Evolutionary conservation across 2,797 vertebrate genomes (phyloP).

Genomic region (Erpetoichthys calabaricus): DNA sequence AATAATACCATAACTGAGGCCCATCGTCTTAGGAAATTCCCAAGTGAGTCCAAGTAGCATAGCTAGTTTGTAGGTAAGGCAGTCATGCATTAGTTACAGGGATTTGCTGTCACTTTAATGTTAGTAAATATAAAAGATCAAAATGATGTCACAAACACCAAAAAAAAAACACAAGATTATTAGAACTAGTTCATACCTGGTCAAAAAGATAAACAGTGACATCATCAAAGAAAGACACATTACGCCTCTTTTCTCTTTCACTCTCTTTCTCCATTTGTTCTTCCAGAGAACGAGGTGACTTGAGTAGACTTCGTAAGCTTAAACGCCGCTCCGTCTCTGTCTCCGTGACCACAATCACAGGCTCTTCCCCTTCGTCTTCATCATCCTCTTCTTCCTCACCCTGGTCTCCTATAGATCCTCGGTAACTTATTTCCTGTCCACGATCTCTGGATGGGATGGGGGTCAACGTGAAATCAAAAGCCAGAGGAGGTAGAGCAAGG

Average conservation of each 20-base stretch:
- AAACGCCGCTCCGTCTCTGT: conserved; percentile 71
- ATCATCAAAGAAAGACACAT: conserved; percentile 91
- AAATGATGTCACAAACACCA: too few relatives aligned
- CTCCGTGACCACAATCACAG: conserved; percentile 76
- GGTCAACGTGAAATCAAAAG: conserved; percentile 63
- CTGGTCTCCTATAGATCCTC: conserved; percentile 50
- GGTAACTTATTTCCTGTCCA: conserved; percentile 64
- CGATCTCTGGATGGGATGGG: conserved; percentile 56
- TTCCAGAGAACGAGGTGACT: conserved; percentile 63
- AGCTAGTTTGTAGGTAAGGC: too few relatives aligned
- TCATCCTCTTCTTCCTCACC: conserved; percentile 53
- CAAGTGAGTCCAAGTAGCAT: too few relatives aligned
- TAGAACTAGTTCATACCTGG: conserved; percentile 51
- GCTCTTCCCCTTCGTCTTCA: conserved; percentile 53
- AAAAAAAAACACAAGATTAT: too few relatives aligned
- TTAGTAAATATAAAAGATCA: too few relatives aligned
- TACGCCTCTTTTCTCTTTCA: conserved; percentile 57
- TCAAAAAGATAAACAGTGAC: conserved; percentile 90
- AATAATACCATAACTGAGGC: too few relatives aligned
- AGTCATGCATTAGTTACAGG: too few relatives aligned
- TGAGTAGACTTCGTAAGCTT: conserved; percentile 75
- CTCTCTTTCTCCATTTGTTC: conserved; percentile 54
- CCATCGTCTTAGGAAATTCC: too few relatives aligned
- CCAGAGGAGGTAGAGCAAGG: conserved; percentile 73
- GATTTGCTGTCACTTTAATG: too few relatives aligned